phyloP scores from a whole-genome alignment of 2,888 invertebrate species.

The Lithodes maja region DNA sequence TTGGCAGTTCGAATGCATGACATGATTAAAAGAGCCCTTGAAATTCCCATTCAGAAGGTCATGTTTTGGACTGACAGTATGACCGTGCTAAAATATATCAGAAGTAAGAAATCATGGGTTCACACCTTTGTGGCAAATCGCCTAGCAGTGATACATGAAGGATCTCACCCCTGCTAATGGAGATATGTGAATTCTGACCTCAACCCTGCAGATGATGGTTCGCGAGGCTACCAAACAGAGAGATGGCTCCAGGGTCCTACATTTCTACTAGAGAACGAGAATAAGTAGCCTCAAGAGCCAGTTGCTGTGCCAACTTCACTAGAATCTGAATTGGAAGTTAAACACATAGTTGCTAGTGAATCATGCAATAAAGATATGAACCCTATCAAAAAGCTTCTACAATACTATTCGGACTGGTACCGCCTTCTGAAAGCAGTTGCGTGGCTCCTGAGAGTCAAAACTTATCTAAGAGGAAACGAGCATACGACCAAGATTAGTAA shows the following conservation, averaged over 20 bases:
- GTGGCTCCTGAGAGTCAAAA: neutral
- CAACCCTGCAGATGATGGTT: slow-evolving; percentile 30
- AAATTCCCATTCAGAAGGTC: neutral
- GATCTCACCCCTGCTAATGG: neutral
- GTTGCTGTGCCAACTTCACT: neutral
- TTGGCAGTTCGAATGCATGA: neutral
- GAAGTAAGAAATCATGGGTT: neutral
- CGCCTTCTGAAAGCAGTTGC: neutral
- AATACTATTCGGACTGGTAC: neutral
- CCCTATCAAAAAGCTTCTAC: neutral
- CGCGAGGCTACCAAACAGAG: neutral
- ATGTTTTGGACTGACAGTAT: slow-evolving; percentile 13
- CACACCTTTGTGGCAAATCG: slow-evolving; percentile 26
- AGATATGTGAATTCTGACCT: neutral
- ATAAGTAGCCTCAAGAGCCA: neutral
- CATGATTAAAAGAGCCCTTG: neutral
- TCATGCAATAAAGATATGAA: neutral
- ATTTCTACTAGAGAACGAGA: neutral
- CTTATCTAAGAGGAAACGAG: neutral
- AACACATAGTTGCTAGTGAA: neutral
- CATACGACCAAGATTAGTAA: neutral
- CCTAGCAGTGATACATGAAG: neutral
- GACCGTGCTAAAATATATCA: neutral
- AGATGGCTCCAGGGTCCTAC: neutral
- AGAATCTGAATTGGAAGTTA: neutral